Conservation (phyloP, 2,888 invertebrate genomes). For the Nowickia ferox region DNA sequence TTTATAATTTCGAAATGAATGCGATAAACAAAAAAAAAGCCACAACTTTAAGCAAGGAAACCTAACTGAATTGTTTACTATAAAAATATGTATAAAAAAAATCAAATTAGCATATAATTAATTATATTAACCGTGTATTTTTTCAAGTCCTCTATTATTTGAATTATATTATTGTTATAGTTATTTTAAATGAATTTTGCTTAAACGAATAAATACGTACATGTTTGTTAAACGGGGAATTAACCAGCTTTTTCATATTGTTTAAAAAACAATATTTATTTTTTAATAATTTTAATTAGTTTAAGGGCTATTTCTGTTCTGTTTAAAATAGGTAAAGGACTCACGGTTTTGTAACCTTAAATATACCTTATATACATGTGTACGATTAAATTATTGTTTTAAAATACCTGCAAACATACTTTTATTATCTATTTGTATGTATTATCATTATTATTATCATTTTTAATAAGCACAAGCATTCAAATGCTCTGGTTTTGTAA, state of each 20-base stretch:
- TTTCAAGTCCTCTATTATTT: constrained; percentile 29
- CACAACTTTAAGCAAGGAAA: background rate
- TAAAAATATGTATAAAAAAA: constrained; percentile 17
- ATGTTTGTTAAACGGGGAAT: constrained; percentile 48
- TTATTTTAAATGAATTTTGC: constrained; percentile 32
- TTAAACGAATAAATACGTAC: constrained; percentile 52
- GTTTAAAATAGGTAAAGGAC: constrained; percentile 12
- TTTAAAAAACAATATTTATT: background rate
- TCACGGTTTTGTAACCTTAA: background rate
- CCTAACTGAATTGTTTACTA: constrained; percentile 64
- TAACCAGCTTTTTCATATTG: background rate
- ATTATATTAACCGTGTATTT: constrained; percentile 48
- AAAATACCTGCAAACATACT: background rate
- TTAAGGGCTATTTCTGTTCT: constrained; percentile 5
- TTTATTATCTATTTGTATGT: too few species aligned
- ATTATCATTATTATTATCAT: too few species aligned
- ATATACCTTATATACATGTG: background rate
- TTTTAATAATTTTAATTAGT: background rate
- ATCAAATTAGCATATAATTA: constrained; percentile 49
- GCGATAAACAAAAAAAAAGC: constrained; percentile 2
- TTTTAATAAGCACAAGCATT: background rate
- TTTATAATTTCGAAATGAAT: constrained; percentile 56
- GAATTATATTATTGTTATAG: constrained; percentile 41
- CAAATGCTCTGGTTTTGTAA: background rate
- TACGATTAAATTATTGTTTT: background rate